Base-by-base conservation (phyloP, 1,140 invertebrate species). In the Trachymyrmex septentrionalis region DNA sequence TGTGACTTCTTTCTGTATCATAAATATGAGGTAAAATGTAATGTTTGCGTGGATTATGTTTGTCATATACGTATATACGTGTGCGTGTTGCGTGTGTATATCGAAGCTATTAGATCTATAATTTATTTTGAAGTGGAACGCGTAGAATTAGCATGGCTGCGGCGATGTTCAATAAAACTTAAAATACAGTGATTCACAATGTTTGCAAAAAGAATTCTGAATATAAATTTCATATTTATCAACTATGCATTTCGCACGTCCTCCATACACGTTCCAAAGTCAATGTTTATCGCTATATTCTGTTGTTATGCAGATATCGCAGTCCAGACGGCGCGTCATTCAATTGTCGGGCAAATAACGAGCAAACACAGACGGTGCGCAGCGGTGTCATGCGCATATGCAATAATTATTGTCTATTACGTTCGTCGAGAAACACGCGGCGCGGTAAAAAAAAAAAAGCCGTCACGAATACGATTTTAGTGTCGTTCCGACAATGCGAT, bases 331-430 rank as follows among this genome's bases (percentile, higher is more conserved):
- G 24, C 24, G 57, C 55, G 80, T 84, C 80, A 75, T 24, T 84
- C 80, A 61, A 84, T 84, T 84, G 55, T 61, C 80, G 21, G 34
- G 38, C 27, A 61, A 84, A 61, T 59, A 84, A 84, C 55, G n/a
- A 63, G 59, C 34, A 48, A 72, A 71, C 66, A 57, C 78, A 59
- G 50, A 73, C 67, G 34, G 44, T 14, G 59, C 21, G 38, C 38
- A 27, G 6, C 44, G 61, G 55, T 72, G 21, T 72, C 55, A 21
- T 34, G 24, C 44, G 61, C 10, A 10, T 30, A 30, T 38, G 64
- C 48, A 16, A 16, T 59, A 59, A 82, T 82, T 82, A 61, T 73
- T 61, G 27, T 61, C 69, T 38, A 21, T 30, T 24, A 27, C 30
- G 38, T 24, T 24, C 4, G 53, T 16, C 19, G 44, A 66, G 0